Percentiles rank a stretch among this genome's conserved stretches.
phyloP scores from a whole-genome alignment of 2,113 vertebrate genomes.

The Lophius piscatorius region DNA sequence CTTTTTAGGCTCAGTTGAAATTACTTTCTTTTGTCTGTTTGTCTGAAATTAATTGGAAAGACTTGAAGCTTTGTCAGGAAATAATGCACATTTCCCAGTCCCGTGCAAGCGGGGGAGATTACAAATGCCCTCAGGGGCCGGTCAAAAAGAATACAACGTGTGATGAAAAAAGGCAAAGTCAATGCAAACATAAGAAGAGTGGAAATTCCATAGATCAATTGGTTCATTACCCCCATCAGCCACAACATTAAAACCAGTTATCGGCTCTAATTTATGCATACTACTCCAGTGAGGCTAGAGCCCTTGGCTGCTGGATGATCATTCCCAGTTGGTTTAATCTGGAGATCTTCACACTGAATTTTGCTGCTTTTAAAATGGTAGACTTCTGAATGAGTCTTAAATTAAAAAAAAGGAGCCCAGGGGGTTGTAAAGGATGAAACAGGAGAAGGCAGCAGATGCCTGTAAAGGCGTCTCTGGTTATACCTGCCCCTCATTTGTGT shows the following conservation, averaged over 20 bases:
- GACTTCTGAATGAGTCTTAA: slow-evolving; percentile 57
- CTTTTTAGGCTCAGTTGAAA: slow-evolving; percentile 74
- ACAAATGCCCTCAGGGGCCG: slow-evolving; percentile 62
- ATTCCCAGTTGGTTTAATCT: slow-evolving; percentile 34
- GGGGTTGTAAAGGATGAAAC: slow-evolving; percentile 52
- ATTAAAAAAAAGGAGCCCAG: slow-evolving; percentile 53
- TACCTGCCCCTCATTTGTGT: slow-evolving; percentile 30
- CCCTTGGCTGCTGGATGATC: slow-evolving; percentile 18
- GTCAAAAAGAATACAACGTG: slow-evolving; percentile 40
- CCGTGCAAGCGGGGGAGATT: slow-evolving; percentile 40
- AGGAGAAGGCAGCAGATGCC: slow-evolving; percentile 46
- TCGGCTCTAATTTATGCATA: slow-evolving; percentile 16
- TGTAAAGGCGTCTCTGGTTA: slow-evolving; percentile 55
- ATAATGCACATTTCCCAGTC: slow-evolving; percentile 43
- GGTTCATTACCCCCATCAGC: too few species aligned
- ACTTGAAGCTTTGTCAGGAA: slow-evolving; percentile 72
- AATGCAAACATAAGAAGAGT: slow-evolving; percentile 19
- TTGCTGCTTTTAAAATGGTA: slow-evolving; percentile 23
- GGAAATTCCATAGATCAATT: too few species aligned
- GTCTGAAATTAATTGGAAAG: slow-evolving; percentile 76
- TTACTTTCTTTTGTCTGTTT: slow-evolving; percentile 76
- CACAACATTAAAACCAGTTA: too few species aligned
- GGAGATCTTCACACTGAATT: slow-evolving; percentile 47
- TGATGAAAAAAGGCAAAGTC: slow-evolving; percentile 19
- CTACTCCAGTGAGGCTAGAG: slow-evolving; percentile 6